Percentiles rank a stretch among this genome's conserved stretches.
phyloP scores from a whole-genome alignment of 2,888 invertebrate species.

The Beris morrisii region DNA sequence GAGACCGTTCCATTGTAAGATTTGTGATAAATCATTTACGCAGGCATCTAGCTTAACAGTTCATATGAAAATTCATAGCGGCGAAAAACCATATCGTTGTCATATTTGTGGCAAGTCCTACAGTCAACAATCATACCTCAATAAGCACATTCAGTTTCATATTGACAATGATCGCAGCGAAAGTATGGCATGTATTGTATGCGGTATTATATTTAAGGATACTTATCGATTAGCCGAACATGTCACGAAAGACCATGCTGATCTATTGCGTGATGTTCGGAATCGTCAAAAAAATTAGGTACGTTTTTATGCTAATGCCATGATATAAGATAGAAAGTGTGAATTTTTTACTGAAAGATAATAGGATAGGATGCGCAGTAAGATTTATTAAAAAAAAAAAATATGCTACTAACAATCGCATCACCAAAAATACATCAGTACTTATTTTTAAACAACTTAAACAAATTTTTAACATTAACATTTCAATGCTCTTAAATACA shows the following conservation, averaged over 20 bases:
- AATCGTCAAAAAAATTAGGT: conserved; percentile 23
- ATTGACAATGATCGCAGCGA: conserved; percentile 39
- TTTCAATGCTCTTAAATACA: conserved; percentile 16
- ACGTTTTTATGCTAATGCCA: not conserved
- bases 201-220: conserved; percentile 51
- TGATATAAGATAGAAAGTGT: not conserved
- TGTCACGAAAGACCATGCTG: conserved; percentile 51
- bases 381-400: no score
- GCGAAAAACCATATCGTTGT: conserved; percentile 52
- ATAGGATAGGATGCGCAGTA: no score
- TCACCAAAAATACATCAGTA: not conserved
- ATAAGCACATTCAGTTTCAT: conserved; percentile 52
- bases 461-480: not conserved
- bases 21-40: conserved; percentile 55
- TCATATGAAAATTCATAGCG: conserved; percentile 55
- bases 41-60: conserved; percentile 56
- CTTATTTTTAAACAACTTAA: not conserved
- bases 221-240: conserved; percentile 50
- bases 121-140: conserved; percentile 53
- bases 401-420: no score
- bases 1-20: conserved; percentile 54
- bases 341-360: no score
- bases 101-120: conserved; percentile 53
- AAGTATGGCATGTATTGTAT: conserved; percentile 49
- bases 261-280: conserved; percentile 46